These are phyloP conservation scores for Ostrea denselamellosa DNA, from an alignment of 1,140 invertebrate genomes.

Conservation along the genomic window DNA sequence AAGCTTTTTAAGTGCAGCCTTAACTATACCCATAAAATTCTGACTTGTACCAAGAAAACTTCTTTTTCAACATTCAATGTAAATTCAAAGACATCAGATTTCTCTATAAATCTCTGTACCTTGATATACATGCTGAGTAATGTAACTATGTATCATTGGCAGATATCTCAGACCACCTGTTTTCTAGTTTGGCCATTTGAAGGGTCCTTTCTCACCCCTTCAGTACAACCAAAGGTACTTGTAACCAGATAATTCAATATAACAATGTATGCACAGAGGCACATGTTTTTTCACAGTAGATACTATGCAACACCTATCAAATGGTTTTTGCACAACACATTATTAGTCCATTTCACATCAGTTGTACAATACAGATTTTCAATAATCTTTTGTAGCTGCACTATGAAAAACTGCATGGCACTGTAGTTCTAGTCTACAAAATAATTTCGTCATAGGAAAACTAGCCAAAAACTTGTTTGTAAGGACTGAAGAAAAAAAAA, in stretches of 20 bases:
- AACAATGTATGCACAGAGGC: neutral
- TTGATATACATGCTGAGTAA: too few species aligned
- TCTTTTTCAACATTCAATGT: too few species aligned
- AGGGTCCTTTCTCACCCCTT: neutral
- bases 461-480: neutral
- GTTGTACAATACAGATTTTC: neutral
- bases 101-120: too few species aligned
- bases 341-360: neutral
- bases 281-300: neutral
- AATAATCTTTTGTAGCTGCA: neutral
- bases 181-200: conserved; percentile 27
- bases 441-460: neutral
- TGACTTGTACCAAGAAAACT: too few species aligned
- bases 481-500: neutral
- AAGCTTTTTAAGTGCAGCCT: too few species aligned
- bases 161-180: neutral
- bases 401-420: neutral
- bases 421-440: neutral
- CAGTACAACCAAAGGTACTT: neutral
- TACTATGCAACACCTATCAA: neutral
- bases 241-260: neutral
- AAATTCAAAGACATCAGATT: too few species aligned
- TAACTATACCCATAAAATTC: too few species aligned
- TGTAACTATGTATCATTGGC: neutral
- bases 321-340: neutral